Evolutionary conservation across 2,888 invertebrate species (phyloP), one percentile per base, ranked within the genome.

Genomic region (Sesamia inferens): DNA sequence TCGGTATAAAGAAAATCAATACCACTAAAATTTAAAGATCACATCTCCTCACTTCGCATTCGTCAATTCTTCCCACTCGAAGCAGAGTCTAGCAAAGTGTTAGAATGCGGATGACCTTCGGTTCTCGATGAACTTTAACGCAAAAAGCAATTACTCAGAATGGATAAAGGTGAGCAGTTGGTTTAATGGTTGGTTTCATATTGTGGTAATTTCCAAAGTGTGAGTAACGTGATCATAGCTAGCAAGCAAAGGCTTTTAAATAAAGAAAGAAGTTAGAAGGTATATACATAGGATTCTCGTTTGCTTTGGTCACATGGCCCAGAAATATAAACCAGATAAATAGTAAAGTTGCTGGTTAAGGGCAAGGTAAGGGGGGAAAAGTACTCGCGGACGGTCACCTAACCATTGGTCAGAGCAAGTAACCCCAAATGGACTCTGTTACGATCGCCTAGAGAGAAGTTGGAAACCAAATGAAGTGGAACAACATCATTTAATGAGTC

Each of bases 31-130:
- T 39, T 1, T 54, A 48, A 47, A 57, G 11, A 47, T 51, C 13
- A 24, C 13, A 31, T 10, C 16, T 54, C 22, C 10, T 16, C 54
- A 48, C 5, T 42, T n/a, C 13, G 55, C 16, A 63, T 22, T 19
- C 13, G 5, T 6, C 13, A 39, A 13, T 19, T 24, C 68, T 66
- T 73, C 83, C 73, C 65, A 63, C 72, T 79, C 61, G 39, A 51
- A 59, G n/a, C n/a, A n/a, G 13, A 54, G 42, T 58, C n/a, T 83
- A 65, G 79, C 58, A 75, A 83, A 11, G 11, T 14, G 66, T 47
- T 83, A 71, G 64, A 83, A 83, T 75, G 80, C 39, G 39, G 48
- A 66, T 55, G 70, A 71, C 81, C 81, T 83, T 83, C 69, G 78
- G 4, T 31, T 51, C 62, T 44, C 19, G 48, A 62, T 7, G 59